A percentile compares a stretch with the other conserved stretches of the same genome.
phyloP scores from a whole-genome alignment of 2,888 invertebrate species.

The Drosophila mayaguana region DNA sequence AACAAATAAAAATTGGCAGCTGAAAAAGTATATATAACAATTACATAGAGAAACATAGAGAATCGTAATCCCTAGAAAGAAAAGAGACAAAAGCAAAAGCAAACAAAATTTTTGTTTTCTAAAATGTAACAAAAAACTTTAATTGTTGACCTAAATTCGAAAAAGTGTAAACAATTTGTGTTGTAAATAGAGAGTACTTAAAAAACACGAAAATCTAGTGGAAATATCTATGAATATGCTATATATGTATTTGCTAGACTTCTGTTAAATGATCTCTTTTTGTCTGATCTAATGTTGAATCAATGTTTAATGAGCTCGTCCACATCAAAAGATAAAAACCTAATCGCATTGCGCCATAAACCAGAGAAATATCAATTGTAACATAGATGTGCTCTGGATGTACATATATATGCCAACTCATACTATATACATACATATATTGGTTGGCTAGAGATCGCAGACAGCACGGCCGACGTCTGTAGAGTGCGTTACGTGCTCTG shows the following conservation, averaged over 20 bases:
- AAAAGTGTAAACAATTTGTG: slow-evolving; percentile 32
- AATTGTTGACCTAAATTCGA: slow-evolving; percentile 48
- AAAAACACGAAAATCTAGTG: background rate
- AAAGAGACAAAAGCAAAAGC: slow-evolving; percentile 16
- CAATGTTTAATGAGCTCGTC: slow-evolving; percentile 25
- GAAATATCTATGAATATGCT: background rate
- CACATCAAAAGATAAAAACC: slow-evolving; percentile 62
- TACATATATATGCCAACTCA: slow-evolving; percentile 1
- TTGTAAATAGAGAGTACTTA: slow-evolving; percentile 25
- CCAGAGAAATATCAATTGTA: slow-evolving; percentile 47
- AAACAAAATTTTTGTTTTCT: slow-evolving; percentile 30
- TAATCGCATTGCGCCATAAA: slow-evolving; percentile 56
- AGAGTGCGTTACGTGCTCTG: slow-evolving; percentile 19
- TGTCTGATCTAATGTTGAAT: slow-evolving; percentile 16
- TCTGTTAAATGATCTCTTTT: slow-evolving; percentile 1
- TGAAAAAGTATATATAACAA: slow-evolving; percentile 29
- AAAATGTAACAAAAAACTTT: slow-evolving; percentile 31
- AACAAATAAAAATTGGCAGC: slow-evolving; percentile 34
- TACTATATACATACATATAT: background rate
- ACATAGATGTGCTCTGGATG: slow-evolving; percentile 18
- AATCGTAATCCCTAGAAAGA: slow-evolving; percentile 6
- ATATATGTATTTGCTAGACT: background rate
- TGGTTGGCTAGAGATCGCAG: slow-evolving; percentile 38
- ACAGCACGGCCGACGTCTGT: slow-evolving; percentile 39
- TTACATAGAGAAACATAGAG: background rate